Evolutionary conservation across 2,113 vertebrate genomes (phyloP).

Genomic region (Syngnathus typhle): DNA sequence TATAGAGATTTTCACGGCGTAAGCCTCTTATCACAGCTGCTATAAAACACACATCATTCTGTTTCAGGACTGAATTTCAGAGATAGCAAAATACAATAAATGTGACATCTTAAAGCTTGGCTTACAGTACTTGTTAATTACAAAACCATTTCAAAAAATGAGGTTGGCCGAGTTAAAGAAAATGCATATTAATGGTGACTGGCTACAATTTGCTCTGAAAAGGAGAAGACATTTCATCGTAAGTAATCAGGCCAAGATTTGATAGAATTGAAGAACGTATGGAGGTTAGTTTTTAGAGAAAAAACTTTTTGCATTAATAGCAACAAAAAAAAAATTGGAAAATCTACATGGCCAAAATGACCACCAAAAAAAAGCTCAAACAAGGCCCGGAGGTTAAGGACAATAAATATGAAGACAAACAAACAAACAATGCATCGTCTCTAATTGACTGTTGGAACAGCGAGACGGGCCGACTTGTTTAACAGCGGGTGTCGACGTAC

Average conservation of each 20-base stretch:
- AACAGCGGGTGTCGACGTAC: constrained; percentile 6
- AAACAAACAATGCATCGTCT: not conserved
- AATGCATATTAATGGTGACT: constrained; percentile 65
- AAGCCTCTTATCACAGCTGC: constrained; percentile 75
- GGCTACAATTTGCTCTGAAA: constrained; percentile 49
- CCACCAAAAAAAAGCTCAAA: no score
- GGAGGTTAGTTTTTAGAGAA: no score
- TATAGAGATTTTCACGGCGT: constrained; percentile 73
- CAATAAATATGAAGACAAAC: not conserved
- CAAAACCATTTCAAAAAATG: constrained; percentile 71
- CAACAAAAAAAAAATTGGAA: no score
- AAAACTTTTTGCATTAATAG: no score
- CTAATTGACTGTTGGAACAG: constrained; percentile 5
- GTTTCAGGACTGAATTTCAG: constrained; percentile 72
- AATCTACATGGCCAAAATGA: no score
- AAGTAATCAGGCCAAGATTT: constrained; percentile 62
- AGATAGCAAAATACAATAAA: constrained; percentile 78
- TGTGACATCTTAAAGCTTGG: constrained; percentile 77
- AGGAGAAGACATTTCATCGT: constrained; percentile 39
- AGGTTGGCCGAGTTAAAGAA: constrained; percentile 71
- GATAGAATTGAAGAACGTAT: constrained; percentile 50
- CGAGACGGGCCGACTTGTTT: constrained; percentile 30
- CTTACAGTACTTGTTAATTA: constrained; percentile 75
- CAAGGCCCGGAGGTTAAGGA: no score
- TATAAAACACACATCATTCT: constrained; percentile 76